These are phyloP conservation scores for Malachius bipustulatus DNA, from an alignment of 2,888 invertebrate genomes.

Conservation along the genomic window DNA sequence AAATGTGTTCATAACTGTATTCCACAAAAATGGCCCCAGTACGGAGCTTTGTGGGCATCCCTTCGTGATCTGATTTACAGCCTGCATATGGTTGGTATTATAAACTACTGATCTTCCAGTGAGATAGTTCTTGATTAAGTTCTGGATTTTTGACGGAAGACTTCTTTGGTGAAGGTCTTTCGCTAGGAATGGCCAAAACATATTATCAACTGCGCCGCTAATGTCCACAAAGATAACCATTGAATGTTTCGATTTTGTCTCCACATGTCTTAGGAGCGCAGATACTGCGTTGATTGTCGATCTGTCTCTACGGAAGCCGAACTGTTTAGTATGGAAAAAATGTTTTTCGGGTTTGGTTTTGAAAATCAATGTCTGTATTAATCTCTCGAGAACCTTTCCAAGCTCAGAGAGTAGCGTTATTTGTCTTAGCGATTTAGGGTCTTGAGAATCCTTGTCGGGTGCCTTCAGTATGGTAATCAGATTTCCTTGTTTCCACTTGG, in stretches of 20 bases:
- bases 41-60: slow-evolving; percentile 5
- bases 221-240: background rate
- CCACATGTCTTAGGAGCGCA: background rate
- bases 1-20: background rate
- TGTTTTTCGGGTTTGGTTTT: background rate
- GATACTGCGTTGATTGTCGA: background rate
- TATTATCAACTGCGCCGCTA: background rate
- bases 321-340: background rate
- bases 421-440: slow-evolving; percentile 5
- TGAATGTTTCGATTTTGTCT: background rate
- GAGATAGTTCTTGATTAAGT: background rate
- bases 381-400: slow-evolving; percentile 12
- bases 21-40: slow-evolving; percentile 2
- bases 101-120: background rate
- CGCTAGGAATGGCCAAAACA: background rate
- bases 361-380: slow-evolving; percentile 4
- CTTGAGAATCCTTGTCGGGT: background rate
- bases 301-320: slow-evolving; percentile 1
- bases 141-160: background rate
- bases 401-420: slow-evolving; percentile 6
- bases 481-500: background rate
- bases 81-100: background rate
- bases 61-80: background rate
- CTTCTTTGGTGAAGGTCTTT: background rate
- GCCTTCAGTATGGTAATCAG: background rate